phyloP scores from a whole-genome alignment of 2,113 vertebrate genomes.

The Antigone vipio region DNA sequence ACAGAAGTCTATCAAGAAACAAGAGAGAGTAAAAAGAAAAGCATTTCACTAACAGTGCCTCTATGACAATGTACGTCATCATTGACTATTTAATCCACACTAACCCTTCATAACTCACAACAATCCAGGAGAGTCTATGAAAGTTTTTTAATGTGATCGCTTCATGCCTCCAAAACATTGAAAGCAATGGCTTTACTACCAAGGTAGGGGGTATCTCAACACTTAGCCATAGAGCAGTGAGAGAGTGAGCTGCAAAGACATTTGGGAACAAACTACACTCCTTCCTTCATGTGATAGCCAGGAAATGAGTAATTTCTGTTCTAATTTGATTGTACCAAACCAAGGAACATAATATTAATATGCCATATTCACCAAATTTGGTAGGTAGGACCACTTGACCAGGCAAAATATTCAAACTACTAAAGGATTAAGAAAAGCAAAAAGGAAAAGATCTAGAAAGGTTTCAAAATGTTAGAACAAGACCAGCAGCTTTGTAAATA shows the following conservation, averaged over 20 bases:
- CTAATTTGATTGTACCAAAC: not conserved
- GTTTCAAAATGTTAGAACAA: not conserved
- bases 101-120: not conserved
- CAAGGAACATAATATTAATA: not conserved
- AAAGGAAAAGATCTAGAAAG: not conserved
- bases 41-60: not conserved
- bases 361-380: not conserved
- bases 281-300: not conserved
- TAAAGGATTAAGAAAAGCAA: not conserved
- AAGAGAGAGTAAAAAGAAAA: not conserved
- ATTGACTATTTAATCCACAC: not conserved
- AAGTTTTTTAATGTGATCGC: not conserved
- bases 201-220: not conserved
- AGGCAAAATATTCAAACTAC: not conserved
- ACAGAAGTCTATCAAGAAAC: not conserved
- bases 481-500: not conserved
- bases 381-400: not conserved
- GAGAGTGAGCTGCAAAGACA: not conserved
- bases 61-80: rapidly evolving
- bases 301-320: not conserved
- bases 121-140: not conserved
- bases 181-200: not conserved
- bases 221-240: not conserved
- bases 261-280: not conserved
- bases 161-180: not conserved